Conservation (phyloP, 2,797 vertebrate genomes). For the Lepus oiostolus region DNA sequence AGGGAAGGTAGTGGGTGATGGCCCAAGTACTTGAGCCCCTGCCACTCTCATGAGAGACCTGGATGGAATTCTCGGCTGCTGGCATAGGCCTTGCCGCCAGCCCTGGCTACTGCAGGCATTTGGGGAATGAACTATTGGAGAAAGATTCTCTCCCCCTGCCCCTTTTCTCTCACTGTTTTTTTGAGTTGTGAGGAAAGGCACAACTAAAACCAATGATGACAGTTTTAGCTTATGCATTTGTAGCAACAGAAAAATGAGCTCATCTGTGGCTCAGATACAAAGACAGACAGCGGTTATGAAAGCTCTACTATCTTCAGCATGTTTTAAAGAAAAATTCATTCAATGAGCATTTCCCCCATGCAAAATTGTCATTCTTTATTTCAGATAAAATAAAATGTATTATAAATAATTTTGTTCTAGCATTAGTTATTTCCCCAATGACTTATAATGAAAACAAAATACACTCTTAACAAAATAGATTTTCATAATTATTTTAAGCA, state of each 20-base stretch:
- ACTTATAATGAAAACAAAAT: neutral
- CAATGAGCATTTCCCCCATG: neutral
- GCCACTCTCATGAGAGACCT: too few species aligned
- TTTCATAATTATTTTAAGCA: neutral
- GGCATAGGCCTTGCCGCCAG: too few species aligned
- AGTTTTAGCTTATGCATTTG: neutral
- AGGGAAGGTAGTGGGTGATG: too few species aligned
- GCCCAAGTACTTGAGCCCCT: too few species aligned
- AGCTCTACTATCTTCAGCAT: neutral
- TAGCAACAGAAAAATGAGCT: neutral
- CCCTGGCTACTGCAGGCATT: too few species aligned
- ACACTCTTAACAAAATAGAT: neutral
- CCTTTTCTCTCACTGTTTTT: too few species aligned
- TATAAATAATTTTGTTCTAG: neutral
- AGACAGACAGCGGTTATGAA: neutral
- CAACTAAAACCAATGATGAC: neutral
- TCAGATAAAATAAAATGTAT: neutral
- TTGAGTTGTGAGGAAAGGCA: neutral
- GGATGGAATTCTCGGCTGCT: too few species aligned
- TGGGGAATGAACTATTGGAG: too few species aligned
- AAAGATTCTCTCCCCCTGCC: too few species aligned
- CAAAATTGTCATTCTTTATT: neutral
- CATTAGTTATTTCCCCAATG: neutral
- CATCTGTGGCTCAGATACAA: neutral
- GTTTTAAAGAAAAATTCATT: neutral